phyloP scores from a whole-genome alignment of 2,797 vertebrate species.

The Rhabdophis nuchalis region DNA sequence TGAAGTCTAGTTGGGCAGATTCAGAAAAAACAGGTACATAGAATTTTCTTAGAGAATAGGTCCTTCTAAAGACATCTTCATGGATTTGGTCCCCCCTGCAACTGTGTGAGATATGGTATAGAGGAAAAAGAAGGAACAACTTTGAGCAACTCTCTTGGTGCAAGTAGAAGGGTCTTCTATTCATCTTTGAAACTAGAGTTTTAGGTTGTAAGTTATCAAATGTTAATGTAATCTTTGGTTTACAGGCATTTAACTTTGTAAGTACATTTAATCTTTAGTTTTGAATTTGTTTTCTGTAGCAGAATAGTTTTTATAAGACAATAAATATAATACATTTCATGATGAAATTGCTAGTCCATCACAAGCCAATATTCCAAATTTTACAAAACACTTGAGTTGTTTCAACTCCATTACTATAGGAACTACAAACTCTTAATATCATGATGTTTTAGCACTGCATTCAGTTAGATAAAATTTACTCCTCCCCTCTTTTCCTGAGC shows the following conservation, averaged over 20 bases:
- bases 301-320: slow-evolving; percentile 12
- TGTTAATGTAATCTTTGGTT: not conserved
- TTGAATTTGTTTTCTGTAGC: slow-evolving; percentile 6
- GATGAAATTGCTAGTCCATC: not conserved
- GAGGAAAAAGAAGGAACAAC: not conserved
- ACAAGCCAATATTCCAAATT: slow-evolving; percentile 23
- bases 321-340: not conserved
- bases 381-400: not conserved
- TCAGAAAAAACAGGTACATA: not conserved
- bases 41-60: not conserved
- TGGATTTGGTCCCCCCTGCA: not conserved
- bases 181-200: not conserved
- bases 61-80: not conserved
- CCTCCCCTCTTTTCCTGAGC: not conserved
- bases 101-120: not conserved
- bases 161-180: not conserved
- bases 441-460: slow-evolving; percentile 24
- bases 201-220: not conserved
- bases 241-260: not conserved
- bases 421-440: slow-evolving; percentile 14
- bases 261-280: not conserved
- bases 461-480: not conserved
- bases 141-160: not conserved
- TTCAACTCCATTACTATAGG: slow-evolving; percentile 23
- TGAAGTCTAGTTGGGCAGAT: not conserved